Evolutionary conservation across 2,113 vertebrate species (phyloP), one percentile per base, ranked within the genome.

Genomic region (Cheirogaleus medius): DNA sequence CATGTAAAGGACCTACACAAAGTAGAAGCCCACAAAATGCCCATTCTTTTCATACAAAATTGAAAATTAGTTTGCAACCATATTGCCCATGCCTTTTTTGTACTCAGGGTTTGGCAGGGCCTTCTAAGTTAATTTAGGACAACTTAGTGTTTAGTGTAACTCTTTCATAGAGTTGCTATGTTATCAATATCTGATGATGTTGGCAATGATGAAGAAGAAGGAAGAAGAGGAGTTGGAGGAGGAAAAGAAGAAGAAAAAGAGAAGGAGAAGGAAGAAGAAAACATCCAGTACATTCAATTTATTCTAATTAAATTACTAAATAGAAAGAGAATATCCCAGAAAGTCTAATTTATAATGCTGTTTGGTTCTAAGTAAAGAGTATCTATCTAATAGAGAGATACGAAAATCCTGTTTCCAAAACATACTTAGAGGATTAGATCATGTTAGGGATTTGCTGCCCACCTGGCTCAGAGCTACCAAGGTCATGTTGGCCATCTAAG

Each of bases 311-410:
- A 97, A 87, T 56, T 83, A 82, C 18, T 89, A 85, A 42, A 6
- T 47, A 69, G 80, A 94, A 81, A 37, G 37, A 82, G n/a, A 94
- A 93, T 68, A 29, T 2, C 29, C 29, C 27, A 32, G 58, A 21
- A 94, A 88, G 63, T 77, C 60, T 76, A 96, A 94, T 54, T 87
- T 81, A 71, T 42, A 64, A 49, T 56, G 82, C 1, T 47, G 12
- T 81, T 87, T 54, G 18, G 76, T 97, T 73, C 93, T 95, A 95
- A 95, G 85, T 90, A 90, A 90, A 96, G 39, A 64, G 29, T 5
- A 68, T 47, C 81, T 88, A 73, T 47, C 81, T 88, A 63, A 64
- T 25, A 94, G 85, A 10, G 11, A 92, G 8, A 94, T 4, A 29
- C 23, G 49, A 78, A 86, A 56, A 85, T 82, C 2, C 29, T 52